Evolutionary conservation across 2,888 invertebrate genomes (phyloP), one percentile per base, ranked within the genome.

Genomic region (Oscheius sp.): DNA sequence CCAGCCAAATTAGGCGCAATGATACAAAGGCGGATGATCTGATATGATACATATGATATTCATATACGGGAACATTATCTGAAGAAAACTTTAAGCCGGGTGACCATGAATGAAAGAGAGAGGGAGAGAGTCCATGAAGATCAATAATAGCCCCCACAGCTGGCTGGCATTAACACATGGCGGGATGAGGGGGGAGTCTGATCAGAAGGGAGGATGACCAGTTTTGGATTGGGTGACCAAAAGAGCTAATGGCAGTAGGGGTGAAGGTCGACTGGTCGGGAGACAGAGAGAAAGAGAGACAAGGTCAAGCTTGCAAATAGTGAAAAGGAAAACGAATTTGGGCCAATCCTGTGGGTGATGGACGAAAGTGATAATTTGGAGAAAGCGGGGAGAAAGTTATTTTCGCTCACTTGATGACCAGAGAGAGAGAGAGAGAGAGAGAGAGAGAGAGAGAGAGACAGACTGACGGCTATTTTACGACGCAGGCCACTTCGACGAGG

Each of bases 301-400:
- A 65, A 59, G 59, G 65, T 71, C 59, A 70, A 70, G 59, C 65
- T 21, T 21, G 21, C 21, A 21, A 21, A 74, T 74, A 33, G 68
- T 29, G 10, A 47, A 58, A 35, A n/a, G 48, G 42, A 58, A 63
- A 37, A 48, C 29, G 53, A 57, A 53, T 53, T 42, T 42, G 42
- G 42, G 42, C 42, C 42, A 42, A 42, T 42, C 42, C 42, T 5
- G 7, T 42, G 42, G 42, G 21, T 21, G 21, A 21, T 21, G 42
- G 42, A 7, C 7, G 42, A 42, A 42, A 42, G 42, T 42, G 42
- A 42, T 42, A 42, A 42, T 42, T 42, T 42, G 7, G 42, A 42
- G 42, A 42, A 42, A 42, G 42, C 42, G 42, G 42, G 42, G 53
- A 42, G 42, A 42, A 42, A 42, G 42, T 42, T 42, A 42, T 42